Evolutionary conservation across 1,140 invertebrate species (phyloP), one percentile per base, ranked within the genome.

Genomic region (Neodiprion virginianus): DNA sequence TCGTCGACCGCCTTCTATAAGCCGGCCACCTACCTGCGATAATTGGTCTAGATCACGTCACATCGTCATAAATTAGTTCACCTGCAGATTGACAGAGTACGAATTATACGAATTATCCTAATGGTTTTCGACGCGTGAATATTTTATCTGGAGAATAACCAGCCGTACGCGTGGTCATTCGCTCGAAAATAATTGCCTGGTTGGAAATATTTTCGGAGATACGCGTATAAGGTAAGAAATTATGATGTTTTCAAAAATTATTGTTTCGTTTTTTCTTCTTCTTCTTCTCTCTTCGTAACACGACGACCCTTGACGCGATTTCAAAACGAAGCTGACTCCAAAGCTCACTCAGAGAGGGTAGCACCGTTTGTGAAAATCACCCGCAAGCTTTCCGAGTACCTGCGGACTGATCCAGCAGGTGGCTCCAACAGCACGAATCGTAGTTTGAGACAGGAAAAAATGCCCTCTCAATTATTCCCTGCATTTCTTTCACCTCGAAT

Each of bases 81-180:
- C 28, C 28, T 0, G 53, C 53, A 61, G 53, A 61, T 61, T 61
- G 53, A 61, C n/a, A 61, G 53, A 61, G 53, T 17, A 17, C 11
- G 53, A 61, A 61, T 61, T 61, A 61, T 61, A 61, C 53, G 53
- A 61, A 61, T 61, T 61, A 61, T 12, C 53, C 11, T 61, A 61
- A 61, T 61, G n/a, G 11, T 61, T 40, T 40, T 40, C 28, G 28
- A 40, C 53, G 53, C 28, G n/a, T 61, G 53, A 61, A 61, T 61
- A 61, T 61, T 61, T 61, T 12, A 61, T 61, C 53, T 5, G 1
- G 5, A 61, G 11, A 61, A 14, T 17, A 61, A 40, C 28, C 28
- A 40, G 28, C 28, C 28, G 5, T 40, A 5, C 28, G 28, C 28
- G 28, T 40, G 28, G 28, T 5, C 28, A 40, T 40, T 40, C 28